phyloP scores from a whole-genome alignment of 2,888 invertebrate species.

The Agonopterix alstromeriana region DNA sequence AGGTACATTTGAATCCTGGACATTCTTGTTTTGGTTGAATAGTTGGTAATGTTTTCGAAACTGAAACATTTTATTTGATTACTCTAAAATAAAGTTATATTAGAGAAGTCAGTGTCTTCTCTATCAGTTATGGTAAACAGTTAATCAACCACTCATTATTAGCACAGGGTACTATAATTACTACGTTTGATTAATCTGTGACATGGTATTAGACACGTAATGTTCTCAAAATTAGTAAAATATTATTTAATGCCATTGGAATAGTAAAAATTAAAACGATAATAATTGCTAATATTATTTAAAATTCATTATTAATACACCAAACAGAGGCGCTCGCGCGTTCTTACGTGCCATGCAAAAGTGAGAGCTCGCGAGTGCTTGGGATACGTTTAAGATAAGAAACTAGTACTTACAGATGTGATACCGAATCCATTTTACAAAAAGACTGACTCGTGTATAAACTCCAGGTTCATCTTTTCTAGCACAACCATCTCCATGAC shows the following conservation, averaged over 20 bases:
- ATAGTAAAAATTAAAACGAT: background rate
- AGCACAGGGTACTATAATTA: too few relatives aligned
- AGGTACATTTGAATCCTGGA: conserved; percentile 84
- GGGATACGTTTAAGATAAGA: background rate
- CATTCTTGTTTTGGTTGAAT: conserved; percentile 78
- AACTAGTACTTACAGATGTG: conserved; percentile 70
- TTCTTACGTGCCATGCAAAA: too few relatives aligned
- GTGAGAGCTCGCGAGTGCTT: too few relatives aligned
- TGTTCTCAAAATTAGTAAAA: background rate
- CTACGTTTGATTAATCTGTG: too few relatives aligned
- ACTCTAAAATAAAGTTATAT: too few relatives aligned
- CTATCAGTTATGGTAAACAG: too few relatives aligned
- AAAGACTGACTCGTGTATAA: conserved; percentile 86
- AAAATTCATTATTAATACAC: too few relatives aligned
- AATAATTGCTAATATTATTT: too few relatives aligned
- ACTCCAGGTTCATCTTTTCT: conserved; percentile 87
- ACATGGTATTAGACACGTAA: too few relatives aligned
- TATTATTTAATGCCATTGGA: background rate
- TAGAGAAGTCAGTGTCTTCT: too few relatives aligned
- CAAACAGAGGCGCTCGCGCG: too few relatives aligned
- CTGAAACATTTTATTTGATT: conserved; percentile 35
- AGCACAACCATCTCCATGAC: conserved; percentile 92
- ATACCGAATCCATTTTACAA: conserved; percentile 83
- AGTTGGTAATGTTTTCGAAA: conserved; percentile 55
- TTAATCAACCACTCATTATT: too few relatives aligned